Percentiles rank a stretch among this genome's conserved stretches.
phyloP scores from a whole-genome alignment of 2,888 invertebrate species.

The Lapara coniferarum region DNA sequence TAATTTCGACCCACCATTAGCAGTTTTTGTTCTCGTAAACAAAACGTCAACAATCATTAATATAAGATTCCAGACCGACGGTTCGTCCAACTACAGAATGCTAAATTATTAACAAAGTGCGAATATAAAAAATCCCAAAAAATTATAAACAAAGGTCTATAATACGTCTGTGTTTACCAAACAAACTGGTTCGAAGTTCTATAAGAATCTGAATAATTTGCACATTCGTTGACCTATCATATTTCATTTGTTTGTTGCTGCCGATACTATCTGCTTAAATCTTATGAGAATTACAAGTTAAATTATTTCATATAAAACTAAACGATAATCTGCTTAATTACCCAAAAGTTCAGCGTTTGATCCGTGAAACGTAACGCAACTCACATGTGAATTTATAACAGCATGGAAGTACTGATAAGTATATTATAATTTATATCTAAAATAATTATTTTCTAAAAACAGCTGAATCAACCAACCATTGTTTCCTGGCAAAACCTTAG shows the following conservation, averaged over 20 bases:
- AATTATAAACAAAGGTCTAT: constrained; percentile 17
- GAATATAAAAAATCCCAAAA: not conserved
- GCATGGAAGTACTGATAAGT: too few relatives aligned
- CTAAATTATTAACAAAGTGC: constrained; percentile 12
- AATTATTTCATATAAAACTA: too few relatives aligned
- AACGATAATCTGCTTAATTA: too few relatives aligned
- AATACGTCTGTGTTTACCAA: constrained; percentile 9
- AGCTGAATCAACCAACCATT: not conserved
- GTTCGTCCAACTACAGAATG: constrained; percentile 37
- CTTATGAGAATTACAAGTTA: too few relatives aligned
- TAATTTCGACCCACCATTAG: constrained; percentile 46
- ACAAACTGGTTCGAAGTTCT: not conserved
- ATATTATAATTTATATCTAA: too few relatives aligned
- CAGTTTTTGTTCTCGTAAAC: constrained; percentile 47
- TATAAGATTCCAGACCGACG: constrained; percentile 49
- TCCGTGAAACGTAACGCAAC: too few relatives aligned
- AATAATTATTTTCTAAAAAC: too few relatives aligned
- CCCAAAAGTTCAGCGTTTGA: too few relatives aligned
- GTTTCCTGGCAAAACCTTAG: not conserved
- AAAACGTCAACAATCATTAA: constrained; percentile 49
- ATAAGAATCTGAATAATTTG: not conserved
- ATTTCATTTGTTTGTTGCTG: too few relatives aligned
- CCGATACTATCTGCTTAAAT: too few relatives aligned
- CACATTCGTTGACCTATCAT: too few relatives aligned
- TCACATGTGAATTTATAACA: too few relatives aligned